A percentile compares a stretch with the other conserved stretches of the same genome.
These are phyloP conservation scores for Drosophila neocordata DNA, from an alignment of 1,140 invertebrate genomes.

Conservation along the genomic window DNA sequence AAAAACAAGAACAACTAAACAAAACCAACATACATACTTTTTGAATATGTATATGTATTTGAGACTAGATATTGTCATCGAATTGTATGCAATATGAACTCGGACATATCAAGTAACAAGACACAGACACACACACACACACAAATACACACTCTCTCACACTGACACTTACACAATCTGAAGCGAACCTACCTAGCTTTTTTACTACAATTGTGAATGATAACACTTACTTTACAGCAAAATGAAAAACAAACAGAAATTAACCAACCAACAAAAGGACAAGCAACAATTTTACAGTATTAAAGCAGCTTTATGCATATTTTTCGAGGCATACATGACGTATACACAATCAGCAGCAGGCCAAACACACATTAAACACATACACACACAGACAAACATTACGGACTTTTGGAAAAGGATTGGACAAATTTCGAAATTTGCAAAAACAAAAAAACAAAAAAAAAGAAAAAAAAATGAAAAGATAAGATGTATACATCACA, in stretches of 20 bases:
- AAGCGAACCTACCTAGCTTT: constrained; percentile 79
- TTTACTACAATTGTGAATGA: constrained; percentile 70
- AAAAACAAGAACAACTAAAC: constrained; percentile 19
- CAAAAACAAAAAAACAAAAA: constrained; percentile 3
- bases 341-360: constrained; percentile 73
- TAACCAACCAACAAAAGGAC: constrained; percentile 14
- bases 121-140: constrained; percentile 41
- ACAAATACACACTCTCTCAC: constrained; percentile 37
- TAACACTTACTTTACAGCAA: constrained; percentile 72
- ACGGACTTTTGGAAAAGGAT: constrained; percentile 18
- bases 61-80: constrained; percentile 74
- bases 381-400: constrained; percentile 25
- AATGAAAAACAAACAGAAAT: constrained; percentile 26
- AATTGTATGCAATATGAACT: constrained; percentile 68
- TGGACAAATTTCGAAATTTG: constrained; percentile 32
- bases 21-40: constrained; percentile 69
- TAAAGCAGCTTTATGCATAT: constrained; percentile 78
- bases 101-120: constrained; percentile 76
- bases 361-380: constrained; percentile 42
- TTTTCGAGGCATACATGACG: constrained; percentile 76
- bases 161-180: constrained; percentile 63
- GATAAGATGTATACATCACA: constrained; percentile 30
- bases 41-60: constrained; percentile 75
- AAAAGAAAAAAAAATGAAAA: constrained; percentile 3
- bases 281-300: constrained; percentile 79